These are phyloP conservation scores for Sinelater perroti DNA, from an alignment of 2,888 invertebrate species.

Conservation along the genomic window DNA sequence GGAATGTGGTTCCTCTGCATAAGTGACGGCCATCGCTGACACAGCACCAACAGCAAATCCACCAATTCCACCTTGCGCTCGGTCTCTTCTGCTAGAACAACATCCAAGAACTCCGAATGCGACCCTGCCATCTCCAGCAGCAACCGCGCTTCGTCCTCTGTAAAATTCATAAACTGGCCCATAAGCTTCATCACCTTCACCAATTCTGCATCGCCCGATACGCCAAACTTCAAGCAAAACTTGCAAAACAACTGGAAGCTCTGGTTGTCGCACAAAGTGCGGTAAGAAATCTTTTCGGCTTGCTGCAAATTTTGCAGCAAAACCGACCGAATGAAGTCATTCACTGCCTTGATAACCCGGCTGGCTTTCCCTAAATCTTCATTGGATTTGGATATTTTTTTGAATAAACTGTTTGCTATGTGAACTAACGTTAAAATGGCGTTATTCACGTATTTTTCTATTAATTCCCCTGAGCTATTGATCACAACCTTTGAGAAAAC, in stretches of 20 bases:
- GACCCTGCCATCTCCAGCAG: conserved; percentile 79
- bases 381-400: conserved; percentile 54
- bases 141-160: conserved; percentile 62
- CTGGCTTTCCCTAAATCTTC: conserved; percentile 44
- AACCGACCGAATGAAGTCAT: conserved; percentile 33
- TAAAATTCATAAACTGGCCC: conserved; percentile 65
- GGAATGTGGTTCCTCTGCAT: conserved; percentile 77
- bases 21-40: conserved; percentile 69
- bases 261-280: conserved; percentile 56
- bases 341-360: conserved; percentile 35
- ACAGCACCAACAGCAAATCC: conserved; percentile 70
- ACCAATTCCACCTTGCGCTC: conserved; percentile 70
- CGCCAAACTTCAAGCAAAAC: conserved; percentile 71
- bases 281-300: conserved; percentile 18
- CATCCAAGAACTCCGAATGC: conserved; percentile 80
- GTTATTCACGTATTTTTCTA: conserved; percentile 62
- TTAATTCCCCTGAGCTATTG: conserved; percentile 54
- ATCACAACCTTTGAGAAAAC: conserved; percentile 65
- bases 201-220: conserved; percentile 54
- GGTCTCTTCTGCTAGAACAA: conserved; percentile 66
- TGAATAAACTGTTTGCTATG: conserved; percentile 62
- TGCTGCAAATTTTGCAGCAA: conserved; percentile 23
- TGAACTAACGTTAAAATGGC: conserved; percentile 67
- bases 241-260: conserved; percentile 71
- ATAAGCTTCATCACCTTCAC: conserved; percentile 65